Conservation (phyloP, 2,888 invertebrate species). For the Gari tellinella region DNA sequence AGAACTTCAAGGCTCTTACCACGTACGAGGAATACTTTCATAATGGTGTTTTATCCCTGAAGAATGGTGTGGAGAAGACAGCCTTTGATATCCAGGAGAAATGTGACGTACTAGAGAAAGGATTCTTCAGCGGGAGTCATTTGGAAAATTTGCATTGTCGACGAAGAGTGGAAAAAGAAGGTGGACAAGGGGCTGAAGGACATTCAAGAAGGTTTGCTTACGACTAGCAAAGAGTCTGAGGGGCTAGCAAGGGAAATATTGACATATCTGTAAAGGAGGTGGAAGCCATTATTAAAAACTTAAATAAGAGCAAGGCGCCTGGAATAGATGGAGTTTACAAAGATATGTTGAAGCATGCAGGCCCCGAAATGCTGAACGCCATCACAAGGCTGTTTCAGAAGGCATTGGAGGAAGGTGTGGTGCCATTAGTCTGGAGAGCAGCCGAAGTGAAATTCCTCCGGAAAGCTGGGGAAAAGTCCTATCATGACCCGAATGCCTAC, state of each 20-base stretch:
- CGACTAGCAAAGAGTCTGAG: too few species aligned
- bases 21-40: slow-evolving; percentile 10
- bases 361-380: slow-evolving; percentile 16
- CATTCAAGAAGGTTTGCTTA: background rate
- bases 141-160: background rate
- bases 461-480: slow-evolving; percentile 16
- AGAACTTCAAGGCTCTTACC: slow-evolving; percentile 11
- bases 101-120: slow-evolving; percentile 14
- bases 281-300: slow-evolving; percentile 3
- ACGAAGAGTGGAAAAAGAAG: background rate
- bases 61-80: background rate
- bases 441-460: slow-evolving; percentile 17
- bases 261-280: slow-evolving; percentile 13
- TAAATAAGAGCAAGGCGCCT: slow-evolving; percentile 23
- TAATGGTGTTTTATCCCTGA: slow-evolving; percentile 9
- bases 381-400: too few species aligned
- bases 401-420: slow-evolving; percentile 2
- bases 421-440: slow-evolving; percentile 12
- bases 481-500: slow-evolving; percentile 13
- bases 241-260: too few species aligned
- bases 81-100: slow-evolving; percentile 10
- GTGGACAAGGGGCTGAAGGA: background rate
- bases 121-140: slow-evolving; percentile 10
- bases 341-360: slow-evolving; percentile 8
- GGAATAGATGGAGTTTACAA: too few species aligned